Conservation (phyloP, 2,113 vertebrate genomes). For the Excalfactoria chinensis region DNA sequence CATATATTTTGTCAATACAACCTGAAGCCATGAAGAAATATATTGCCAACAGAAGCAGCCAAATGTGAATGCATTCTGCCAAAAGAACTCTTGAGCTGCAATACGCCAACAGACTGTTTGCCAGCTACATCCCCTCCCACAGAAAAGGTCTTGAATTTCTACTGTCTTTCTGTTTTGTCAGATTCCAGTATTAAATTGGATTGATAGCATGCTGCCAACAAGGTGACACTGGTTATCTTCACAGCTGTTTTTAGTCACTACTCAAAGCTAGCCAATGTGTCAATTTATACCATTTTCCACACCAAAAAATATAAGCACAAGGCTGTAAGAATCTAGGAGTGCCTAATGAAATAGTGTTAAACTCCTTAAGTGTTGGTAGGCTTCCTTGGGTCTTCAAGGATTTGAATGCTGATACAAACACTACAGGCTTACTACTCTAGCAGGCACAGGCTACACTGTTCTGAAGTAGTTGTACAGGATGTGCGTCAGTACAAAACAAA, state of each 20-base stretch:
- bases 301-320: neutral
- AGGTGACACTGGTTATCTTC: slow-evolving; percentile 23
- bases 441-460: neutral
- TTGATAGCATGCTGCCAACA: slow-evolving; percentile 28
- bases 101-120: neutral
- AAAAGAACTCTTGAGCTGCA: slow-evolving; percentile 6
- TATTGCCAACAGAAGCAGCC: slow-evolving; percentile 31
- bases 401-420: neutral
- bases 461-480: neutral
- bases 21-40: slow-evolving; percentile 36
- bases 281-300: neutral
- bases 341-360: neutral
- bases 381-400: neutral
- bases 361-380: neutral
- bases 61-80: slow-evolving; percentile 36
- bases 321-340: neutral
- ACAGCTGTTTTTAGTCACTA: neutral
- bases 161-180: neutral
- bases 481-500: neutral
- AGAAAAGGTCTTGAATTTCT: neutral
- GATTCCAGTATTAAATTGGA: slow-evolving; percentile 27
- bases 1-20: slow-evolving; percentile 45
- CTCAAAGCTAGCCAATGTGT: neutral
- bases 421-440: neutral
- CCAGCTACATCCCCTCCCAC: neutral